Evolutionary conservation across 2,888 invertebrate species (phyloP), one percentile per base, ranked within the genome.

Genomic region (Choristoneura rosaceana): DNA sequence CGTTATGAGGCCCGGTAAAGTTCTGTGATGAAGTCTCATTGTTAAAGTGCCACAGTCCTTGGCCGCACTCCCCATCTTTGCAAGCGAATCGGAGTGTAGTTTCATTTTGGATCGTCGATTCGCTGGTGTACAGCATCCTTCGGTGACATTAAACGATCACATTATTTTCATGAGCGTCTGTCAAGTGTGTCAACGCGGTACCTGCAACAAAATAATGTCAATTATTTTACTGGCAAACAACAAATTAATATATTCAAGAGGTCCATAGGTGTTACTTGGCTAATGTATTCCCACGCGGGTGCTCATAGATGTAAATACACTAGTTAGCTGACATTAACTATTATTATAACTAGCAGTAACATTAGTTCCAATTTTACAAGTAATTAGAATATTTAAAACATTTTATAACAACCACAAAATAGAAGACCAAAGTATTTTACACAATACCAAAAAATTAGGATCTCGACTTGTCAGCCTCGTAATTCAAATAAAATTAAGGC

Each of bases 51-150:
- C 64, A 41, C 34, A 34, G 25, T 10, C 4, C 47, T n/a, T 55
- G 50, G 12, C 34, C 50, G 33, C 71, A 71, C 34, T 65, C 69
- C n/a, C 14, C 59, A 15, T 73, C 43, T 15, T 64, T 38, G 60
- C 71, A 74, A n/a, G 71, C 17, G n/a, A 12, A 17, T 58, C 15
- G 60, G 10, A 41, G 41, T 61, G 45, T 17, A 55, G 63, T 70
- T 43, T 50, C 70, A 70, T 74, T 70, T 33, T 61, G 66, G 34
- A 58, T 50, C 60, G 70, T 61, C 50, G 63, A 58, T 33, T 75
- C 75, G 71, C 73, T 73, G 52, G 64, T 58, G 62, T 69, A 25
- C 38, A 74, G 67, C 75, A 75, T 75, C 34, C 61, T 75, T 73
- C 47, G 65, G 69, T 52, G 59, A 59, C 74, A 69, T 74, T 59